Evolutionary conservation across 1,140 invertebrate genomes (phyloP), one percentile per base, ranked within the genome.

Genomic region (Calliopsis andreniformis): DNA sequence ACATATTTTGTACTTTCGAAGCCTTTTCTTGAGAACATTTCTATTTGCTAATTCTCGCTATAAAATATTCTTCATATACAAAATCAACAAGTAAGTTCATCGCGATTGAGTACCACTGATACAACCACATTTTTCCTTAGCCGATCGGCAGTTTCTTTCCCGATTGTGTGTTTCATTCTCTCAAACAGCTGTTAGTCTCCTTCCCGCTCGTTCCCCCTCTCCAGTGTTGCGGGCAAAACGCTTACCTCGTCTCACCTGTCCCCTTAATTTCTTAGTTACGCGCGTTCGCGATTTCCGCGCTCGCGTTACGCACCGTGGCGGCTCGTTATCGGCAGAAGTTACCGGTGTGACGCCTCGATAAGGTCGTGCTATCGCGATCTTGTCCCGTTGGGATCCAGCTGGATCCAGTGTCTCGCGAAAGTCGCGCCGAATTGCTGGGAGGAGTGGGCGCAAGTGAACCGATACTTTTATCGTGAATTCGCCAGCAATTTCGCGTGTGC

Each of bases 181-280:
- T 56, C 56, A 30, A 49, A 56, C 39, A 18, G 25, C 35, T 47
- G 32, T 47, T 66, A 3, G 16, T 70, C 76, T 58, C 56, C 51
- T 49, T 80, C 47, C 49, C 23, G 35, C 67, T 45, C 64, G 32
- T n/a, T 30, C 35, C 56, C 47, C 56, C 66, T 30, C 62, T 35
- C 80, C 70, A 42, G 10, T 3, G 28, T 18, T 7, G 25, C 35
- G 42, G 28, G 28, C 47, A 63, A 78, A 67, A 71, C 64, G 68
- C 70, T 80, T 84, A 84, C 80, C 79, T 82, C 51, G 75, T 49
- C 75, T 82, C 51, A 83, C 76, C 82, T 85, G 83, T 82, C 79
- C 79, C 71, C 79, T 84, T 80, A 84, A 85, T 84, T 84, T 84
- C 83, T 79, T 70, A 53, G 67, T 75, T 69, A 69, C 18, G 47